phyloP scores from a whole-genome alignment of 2,888 invertebrate species.

The Agrenia bidenticulata region DNA sequence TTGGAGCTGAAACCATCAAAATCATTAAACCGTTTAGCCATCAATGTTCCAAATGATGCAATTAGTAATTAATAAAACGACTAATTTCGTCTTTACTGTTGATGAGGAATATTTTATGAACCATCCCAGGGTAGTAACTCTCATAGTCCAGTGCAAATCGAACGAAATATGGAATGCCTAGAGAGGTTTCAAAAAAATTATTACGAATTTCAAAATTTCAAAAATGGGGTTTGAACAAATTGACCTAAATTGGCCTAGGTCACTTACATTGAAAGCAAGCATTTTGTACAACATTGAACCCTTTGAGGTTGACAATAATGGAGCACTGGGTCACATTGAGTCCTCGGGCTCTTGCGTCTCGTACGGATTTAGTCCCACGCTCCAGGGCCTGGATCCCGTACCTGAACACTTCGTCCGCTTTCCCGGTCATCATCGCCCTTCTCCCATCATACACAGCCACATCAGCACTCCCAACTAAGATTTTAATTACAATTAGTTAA shows the following conservation, averaged over 20 bases:
- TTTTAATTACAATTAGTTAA: neutral
- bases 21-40: too few species aligned
- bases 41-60: neutral
- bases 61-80: neutral
- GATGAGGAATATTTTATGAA: constrained; percentile 6
- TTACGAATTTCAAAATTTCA: neutral
- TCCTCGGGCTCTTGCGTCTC: neutral
- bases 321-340: constrained; percentile 4
- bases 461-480: neutral
- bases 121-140: constrained; percentile 11
- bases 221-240: neutral
- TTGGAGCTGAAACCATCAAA: neutral
- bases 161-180: constrained; percentile 6
- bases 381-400: neutral
- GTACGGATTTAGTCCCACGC: neutral
- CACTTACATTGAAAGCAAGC: constrained; percentile 2
- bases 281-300: neutral
- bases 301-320: constrained; percentile 1
- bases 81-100: neutral
- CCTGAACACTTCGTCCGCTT: neutral
- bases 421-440: neutral
- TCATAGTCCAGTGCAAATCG: neutral
- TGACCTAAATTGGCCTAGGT: neutral
- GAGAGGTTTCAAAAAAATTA: neutral
- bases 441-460: neutral